Evolutionary conservation across 2,888 invertebrate genomes (phyloP), one percentile per base, ranked within the genome.

Genomic region (Eulithis prunata): DNA sequence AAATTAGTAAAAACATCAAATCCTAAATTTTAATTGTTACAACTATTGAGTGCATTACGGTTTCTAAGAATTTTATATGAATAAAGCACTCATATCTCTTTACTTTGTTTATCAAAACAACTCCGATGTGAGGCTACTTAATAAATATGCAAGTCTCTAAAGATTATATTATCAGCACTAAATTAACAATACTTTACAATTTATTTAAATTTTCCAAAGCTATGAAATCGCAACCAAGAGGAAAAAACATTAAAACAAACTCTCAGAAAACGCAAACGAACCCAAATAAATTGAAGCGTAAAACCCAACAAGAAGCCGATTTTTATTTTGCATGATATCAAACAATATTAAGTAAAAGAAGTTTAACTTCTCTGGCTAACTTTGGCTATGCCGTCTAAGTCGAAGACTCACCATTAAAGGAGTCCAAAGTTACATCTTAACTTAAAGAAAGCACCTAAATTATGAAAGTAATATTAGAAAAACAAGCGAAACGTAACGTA

Each of bases 361-460:
- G 88, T 88, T 88, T 86, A 78, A 89, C 88, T 88, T 89, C 84
- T 82, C 86, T 88, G 90, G 80, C 86, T 89, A 90, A 88, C 91
- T 91, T 91, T 91, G 92, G 91, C 92, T 91, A 89, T 90, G 91
- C 92, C 91, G 84, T 88, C 87, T 88, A 86, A 80, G 78, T 68
- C 64, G 46, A 59, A 78, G 80, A 83, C 85, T 77, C 85, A 82
- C 83, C 71, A 54, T 77, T 78, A 72, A 78, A 83, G 78, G 86
- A 87, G 83, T 81, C 80, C 78, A 73, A 79, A 77, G 81, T 82
- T 81, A 86, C 76, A 84, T 75, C 85, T 88, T 86, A 87, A 87
- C 87, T 80, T 88, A 87, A 87, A 85, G 78, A 85, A 91, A 91
- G 90, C 91, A 90, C 89, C 90, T 89, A 91, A 21, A 86, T 75